Evolutionary conservation across 2,888 invertebrate genomes (phyloP).

Genomic region (Rugalucina vietnamica): DNA sequence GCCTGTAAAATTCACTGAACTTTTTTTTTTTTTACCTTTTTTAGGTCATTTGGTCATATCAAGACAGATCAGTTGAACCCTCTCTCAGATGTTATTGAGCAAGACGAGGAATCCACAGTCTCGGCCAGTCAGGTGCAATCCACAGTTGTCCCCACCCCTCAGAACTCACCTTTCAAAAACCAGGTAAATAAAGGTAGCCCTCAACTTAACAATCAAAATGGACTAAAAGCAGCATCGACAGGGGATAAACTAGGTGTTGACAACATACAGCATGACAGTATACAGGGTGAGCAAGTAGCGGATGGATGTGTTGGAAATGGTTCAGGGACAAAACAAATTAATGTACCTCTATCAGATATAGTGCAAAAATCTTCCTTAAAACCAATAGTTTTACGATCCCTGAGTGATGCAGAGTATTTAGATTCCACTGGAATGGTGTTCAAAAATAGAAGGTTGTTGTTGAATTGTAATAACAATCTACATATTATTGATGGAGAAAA

Average conservation of each 20-base stretch:
- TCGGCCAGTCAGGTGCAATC: neutral
- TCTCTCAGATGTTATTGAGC: neutral
- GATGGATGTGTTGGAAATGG: too few species aligned
- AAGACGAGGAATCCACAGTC: constrained; percentile 3
- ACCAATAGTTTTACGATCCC: constrained; percentile 42
- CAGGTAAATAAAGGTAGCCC: neutral
- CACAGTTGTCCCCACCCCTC: neutral
- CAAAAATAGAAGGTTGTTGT: constrained; percentile 71
- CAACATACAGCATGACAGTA: too few species aligned
- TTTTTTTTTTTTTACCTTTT: neutral
- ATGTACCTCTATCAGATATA: neutral
- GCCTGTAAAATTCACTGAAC: too few species aligned
- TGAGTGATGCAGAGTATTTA: constrained; percentile 56
- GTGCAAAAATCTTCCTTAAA: neutral
- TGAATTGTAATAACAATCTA: constrained; percentile 74
- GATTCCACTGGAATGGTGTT: constrained; percentile 51
- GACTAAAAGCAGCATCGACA: too few species aligned
- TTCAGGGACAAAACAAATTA: too few species aligned
- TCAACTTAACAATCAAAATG: neutral
- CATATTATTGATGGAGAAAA: constrained; percentile 78
- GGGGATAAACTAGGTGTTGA: too few species aligned
- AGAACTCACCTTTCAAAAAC: neutral
- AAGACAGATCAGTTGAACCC: neutral
- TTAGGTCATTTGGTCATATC: constrained; percentile 53
- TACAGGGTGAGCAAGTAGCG: too few species aligned